Base-by-base conservation (phyloP, 2,888 invertebrate species). In the Cephus runcator region DNA sequence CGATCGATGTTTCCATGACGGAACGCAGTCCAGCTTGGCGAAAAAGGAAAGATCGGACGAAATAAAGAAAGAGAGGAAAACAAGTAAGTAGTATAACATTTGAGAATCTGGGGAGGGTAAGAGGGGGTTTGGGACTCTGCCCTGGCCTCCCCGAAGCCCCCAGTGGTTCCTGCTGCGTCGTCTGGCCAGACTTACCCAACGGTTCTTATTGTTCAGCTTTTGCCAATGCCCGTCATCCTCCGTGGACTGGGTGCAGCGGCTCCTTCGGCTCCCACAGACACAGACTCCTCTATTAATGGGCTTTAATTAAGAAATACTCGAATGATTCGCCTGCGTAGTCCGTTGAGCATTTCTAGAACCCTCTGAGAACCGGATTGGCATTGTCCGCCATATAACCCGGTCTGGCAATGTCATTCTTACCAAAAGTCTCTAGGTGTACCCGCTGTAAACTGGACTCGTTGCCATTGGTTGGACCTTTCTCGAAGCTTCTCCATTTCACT, bases 161-260 rank as follows among this genome's bases (percentile, higher is more conserved):
- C 31, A 77, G 76, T 69, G 69, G 33, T 33, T 71, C 75, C 73
- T 33, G 78, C 82, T 81, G 83, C 77, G 84, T 74, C 75, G 81
- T 80, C 83, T 85, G 81, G 78, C 75, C 81, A 75, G 78, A 78
- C 81, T 79, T 73, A 75, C 76, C 69, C 78, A 81, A 79, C 82
- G 75, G 79, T 84, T 85, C 81, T 83, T 85, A 84, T 81, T 81
- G 78, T 81, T 80, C 80, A 34, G 33, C 71, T 71, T 73, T 81
- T 78, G 79, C 68, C 81, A 73, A 76, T 78, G 73, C 75, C 76
- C 79, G 73, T 79, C 78, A 36, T 81, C 69, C 79, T 77, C 77
- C 79, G 77, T 34, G 12, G 71, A 34, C 71, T 34, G 71, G 31
- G 33, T 71, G 56, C 71, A 33, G 33, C 71, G 12, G 31, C 31